These are phyloP conservation scores for Cotesia chilonis DNA, from an alignment of 1,140 invertebrate genomes.

Conservation along the genomic window DNA sequence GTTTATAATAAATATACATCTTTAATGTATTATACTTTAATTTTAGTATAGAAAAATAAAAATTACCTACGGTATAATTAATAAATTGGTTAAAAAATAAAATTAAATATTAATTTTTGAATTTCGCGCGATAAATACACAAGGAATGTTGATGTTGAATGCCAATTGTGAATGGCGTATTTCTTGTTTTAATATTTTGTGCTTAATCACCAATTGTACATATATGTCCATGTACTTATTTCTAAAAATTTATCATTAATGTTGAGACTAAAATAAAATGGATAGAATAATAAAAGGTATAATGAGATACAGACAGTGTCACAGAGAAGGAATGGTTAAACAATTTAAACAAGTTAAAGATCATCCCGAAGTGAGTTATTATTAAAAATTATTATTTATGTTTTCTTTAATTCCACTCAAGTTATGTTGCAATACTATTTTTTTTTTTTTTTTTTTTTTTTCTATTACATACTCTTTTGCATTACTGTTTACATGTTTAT, in stretches of 20 bases:
- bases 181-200: not conserved
- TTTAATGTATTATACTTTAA: constrained; percentile 4
- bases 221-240: not conserved
- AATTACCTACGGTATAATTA: too few relatives aligned
- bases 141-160: not conserved
- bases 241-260: constrained; percentile 5
- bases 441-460: too few relatives aligned
- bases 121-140: constrained; percentile 25
- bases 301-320: constrained; percentile 84
- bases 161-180: not conserved
- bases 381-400: too few relatives aligned
- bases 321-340: constrained; percentile 85
- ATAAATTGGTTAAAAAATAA: too few relatives aligned
- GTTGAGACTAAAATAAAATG: constrained; percentile 65
- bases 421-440: too few relatives aligned
- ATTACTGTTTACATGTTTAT: constrained; percentile 17
- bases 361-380: constrained; percentile 80
- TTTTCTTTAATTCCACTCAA: too few relatives aligned
- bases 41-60: too few relatives aligned
- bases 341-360: constrained; percentile 88
- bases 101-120: not conserved
- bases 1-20: too few relatives aligned
- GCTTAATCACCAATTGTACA: constrained; percentile 3
- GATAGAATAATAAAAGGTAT: constrained; percentile 87
- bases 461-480: not conserved